Base-by-base conservation (phyloP, 2,113 vertebrate species). In the Martes martes region DNA sequence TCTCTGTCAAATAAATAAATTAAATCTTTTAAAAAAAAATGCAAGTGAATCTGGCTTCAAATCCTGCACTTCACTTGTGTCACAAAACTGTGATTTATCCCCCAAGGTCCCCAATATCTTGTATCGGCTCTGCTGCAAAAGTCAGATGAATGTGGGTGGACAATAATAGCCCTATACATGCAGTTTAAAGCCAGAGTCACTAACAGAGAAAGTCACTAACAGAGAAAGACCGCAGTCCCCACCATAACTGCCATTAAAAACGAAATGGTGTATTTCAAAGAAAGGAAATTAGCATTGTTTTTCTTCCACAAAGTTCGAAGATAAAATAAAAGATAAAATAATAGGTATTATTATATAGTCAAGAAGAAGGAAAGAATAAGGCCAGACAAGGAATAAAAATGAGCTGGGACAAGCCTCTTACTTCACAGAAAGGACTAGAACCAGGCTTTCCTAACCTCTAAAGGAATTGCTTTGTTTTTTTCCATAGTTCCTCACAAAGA, bases 301-400 rank as follows among this genome's bases (percentile, higher is more conserved):
- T 81, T 42, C 89, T 95, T 78, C 90, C 74, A 88, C 57, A 57
- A 89, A 94, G 24, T 81, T 93, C 71, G 16, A 94, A 84, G 59
- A 96, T 94, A 39, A 95, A 87, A 67, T 4, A n/a, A 81, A 87
- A 10, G n/a, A 65, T 31, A 87, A 10, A 31, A 65, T n/a, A 95
- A 84, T 19, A 91, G 8, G 87, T 83, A 15, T 36, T 50, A 91
- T 52, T 63, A 76, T 21, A 71, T 6, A 57, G 73, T 86, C 47
- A 94, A 91, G 14, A 95, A 87, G 31, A 94, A 84, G 33, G n/a
- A 39, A 96, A 59, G 14, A 78, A 69, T 24, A 57, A 74, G 24
- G 28, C n/a, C 67, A 86, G 50, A 57, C 3, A 71, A 93, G 31
- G 33, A 39, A 65, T 91, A 84, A 83, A 57, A 94, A 67, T 45